Evolutionary conservation across 2,113 vertebrate species (phyloP).

Genomic region (Tachycineta bicolor): DNA sequence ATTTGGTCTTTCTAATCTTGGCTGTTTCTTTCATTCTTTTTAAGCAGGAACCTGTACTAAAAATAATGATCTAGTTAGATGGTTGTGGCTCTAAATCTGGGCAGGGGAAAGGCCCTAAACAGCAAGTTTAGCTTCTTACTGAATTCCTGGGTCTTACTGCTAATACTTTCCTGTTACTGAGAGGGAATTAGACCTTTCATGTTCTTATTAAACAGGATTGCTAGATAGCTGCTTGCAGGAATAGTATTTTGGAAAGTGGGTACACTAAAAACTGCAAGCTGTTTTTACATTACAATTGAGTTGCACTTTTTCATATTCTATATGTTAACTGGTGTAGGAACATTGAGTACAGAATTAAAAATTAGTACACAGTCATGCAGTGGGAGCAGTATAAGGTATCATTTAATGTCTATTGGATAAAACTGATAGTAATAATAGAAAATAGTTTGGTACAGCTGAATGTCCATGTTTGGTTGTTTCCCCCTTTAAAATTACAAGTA

Average conservation of each 20-base stretch:
- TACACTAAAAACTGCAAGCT: neutral
- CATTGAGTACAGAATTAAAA: neutral
- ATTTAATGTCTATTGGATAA: neutral
- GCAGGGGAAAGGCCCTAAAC: neutral
- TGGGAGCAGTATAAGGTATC: neutral
- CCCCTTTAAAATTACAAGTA: neutral
- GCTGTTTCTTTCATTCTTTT: neutral
- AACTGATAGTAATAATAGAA: neutral
- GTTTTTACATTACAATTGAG: neutral
- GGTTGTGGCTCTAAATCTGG: neutral
- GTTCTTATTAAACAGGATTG: neutral
- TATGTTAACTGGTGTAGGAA: neutral
- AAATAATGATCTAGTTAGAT: neutral
- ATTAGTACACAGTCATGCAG: neutral
- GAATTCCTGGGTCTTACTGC: neutral
- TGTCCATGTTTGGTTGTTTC: fast-evolving
- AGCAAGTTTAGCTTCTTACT: neutral
- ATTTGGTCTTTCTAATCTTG: neutral
- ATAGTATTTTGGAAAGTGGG: neutral
- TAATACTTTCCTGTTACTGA: neutral
- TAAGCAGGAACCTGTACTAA: neutral
- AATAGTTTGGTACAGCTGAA: neutral
- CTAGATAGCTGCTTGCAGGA: neutral
- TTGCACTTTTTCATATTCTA: neutral
- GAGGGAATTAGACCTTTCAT: neutral